A percentile compares a stretch with the other conserved stretches of the same genome.
Evolutionary conservation across 2,113 vertebrate genomes (phyloP).

Genomic region (Charina bottae): DNA sequence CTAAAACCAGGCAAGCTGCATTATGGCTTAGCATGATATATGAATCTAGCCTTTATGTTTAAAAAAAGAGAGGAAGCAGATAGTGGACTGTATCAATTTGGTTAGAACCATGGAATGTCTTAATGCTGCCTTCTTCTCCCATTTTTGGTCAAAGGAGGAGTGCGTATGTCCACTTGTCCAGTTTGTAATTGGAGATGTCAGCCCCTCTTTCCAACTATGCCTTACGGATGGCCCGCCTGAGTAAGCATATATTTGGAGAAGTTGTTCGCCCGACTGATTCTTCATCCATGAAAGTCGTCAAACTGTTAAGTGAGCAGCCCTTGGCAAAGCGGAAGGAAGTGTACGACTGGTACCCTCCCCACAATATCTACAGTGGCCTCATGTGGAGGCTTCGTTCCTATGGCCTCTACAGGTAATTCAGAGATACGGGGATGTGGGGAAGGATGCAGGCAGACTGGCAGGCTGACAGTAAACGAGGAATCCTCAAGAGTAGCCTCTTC

Average conservation of each 20-base stretch:
- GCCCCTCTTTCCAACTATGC: constrained; percentile 84
- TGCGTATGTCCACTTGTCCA: accelerated
- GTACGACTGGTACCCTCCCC: constrained; percentile 92
- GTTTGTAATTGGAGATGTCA: constrained; percentile 75
- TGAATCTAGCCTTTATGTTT: background rate
- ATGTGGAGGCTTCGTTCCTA: constrained; percentile 87
- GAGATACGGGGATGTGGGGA: accelerated
- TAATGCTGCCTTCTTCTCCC: background rate
- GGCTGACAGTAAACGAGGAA: background rate
- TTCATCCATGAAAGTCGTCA: constrained; percentile 92
- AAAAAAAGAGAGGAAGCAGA: background rate
- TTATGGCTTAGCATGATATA: background rate
- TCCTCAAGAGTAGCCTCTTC: background rate
- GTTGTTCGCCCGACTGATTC: constrained; percentile 85
- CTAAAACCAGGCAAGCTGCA: background rate
- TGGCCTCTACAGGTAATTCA: constrained; percentile 90
- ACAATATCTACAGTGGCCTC: constrained; percentile 86
- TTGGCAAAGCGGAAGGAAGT: constrained; percentile 85
- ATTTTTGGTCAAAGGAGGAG: constrained; percentile 30
- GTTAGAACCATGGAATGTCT: accelerated
- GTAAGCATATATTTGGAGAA: constrained; percentile 90
- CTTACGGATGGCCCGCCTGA: constrained; percentile 88
- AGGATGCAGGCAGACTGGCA: background rate
- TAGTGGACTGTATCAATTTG: background rate
- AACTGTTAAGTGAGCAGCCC: constrained; percentile 89